phyloP scores from a whole-genome alignment of 2,797 vertebrate species.

The Tauraco hartlaubi region DNA sequence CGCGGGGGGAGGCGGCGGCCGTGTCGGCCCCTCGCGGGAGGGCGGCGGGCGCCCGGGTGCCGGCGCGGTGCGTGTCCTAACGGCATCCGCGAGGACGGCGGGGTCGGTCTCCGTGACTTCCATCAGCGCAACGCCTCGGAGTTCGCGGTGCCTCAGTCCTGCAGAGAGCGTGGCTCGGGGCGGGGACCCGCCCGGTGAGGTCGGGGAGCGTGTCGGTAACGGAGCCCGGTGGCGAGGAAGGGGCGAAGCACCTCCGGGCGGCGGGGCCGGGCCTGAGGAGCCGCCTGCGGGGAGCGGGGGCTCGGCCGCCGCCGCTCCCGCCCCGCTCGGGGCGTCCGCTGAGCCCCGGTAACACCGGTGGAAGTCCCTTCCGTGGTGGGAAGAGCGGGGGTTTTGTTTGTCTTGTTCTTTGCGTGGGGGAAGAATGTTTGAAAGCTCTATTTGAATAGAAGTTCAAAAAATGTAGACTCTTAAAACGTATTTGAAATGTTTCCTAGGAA shows the following conservation, averaged over 20 bases:
- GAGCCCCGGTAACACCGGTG: not conserved
- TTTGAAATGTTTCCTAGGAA: conserved; percentile 80
- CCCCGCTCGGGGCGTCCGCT: not conserved
- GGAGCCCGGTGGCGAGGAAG: not conserved
- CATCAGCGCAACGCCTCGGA: not conserved
- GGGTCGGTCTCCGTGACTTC: not conserved
- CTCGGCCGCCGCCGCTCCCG: not conserved
- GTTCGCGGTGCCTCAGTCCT: not conserved
- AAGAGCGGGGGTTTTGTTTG: not conserved
- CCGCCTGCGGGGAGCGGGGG: not conserved
- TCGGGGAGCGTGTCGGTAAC: not conserved
- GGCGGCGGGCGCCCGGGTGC: not conserved
- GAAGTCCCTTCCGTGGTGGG: not conserved
- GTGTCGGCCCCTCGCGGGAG: not conserved
- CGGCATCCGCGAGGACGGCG: not conserved
- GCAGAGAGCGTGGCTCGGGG: not conserved
- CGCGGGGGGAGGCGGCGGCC: not conserved
- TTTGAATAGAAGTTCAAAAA: conserved; percentile 22
- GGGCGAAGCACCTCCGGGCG: rapidly evolving
- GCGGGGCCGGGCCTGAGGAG: not conserved
- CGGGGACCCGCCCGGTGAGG: not conserved
- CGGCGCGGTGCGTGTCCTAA: not conserved
- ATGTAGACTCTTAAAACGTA: conserved; percentile 59
- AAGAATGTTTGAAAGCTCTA: conserved; percentile 45
- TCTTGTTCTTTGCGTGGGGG: not conserved